phyloP scores from a whole-genome alignment of 2,888 invertebrate species.

The Oscheius sp. region DNA sequence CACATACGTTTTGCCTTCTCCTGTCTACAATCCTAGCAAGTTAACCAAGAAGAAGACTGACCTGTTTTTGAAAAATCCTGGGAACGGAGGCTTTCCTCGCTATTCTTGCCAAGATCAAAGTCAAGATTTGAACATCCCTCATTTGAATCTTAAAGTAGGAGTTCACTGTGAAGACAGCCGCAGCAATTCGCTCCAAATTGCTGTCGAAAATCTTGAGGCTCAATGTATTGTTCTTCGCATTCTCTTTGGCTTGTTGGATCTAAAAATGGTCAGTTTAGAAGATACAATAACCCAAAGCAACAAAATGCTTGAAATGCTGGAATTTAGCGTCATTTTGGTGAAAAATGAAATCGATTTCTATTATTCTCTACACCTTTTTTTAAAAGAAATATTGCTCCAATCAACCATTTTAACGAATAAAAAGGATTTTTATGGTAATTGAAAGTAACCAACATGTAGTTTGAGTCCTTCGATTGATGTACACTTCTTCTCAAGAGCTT shows the following conservation, averaged over 20 bases:
- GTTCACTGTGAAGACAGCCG: not conserved
- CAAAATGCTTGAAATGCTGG: not conserved
- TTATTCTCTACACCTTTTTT: not conserved
- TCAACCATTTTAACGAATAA: too few relatives aligned
- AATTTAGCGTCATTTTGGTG: not conserved
- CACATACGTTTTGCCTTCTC: not conserved
- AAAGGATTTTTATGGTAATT: too few relatives aligned
- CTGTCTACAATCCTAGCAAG: not conserved
- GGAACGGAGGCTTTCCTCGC: not conserved
- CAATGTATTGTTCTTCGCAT: not conserved
- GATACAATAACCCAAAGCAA: not conserved
- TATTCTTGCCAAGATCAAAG: not conserved
- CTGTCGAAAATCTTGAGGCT: too few relatives aligned
- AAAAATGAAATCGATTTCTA: not conserved
- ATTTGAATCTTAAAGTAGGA: not conserved
- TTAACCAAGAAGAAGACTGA: not conserved
- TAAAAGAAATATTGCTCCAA: too few relatives aligned
- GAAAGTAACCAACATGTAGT: too few relatives aligned
- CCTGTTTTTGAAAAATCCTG: not conserved
- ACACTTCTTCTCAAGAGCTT: too few relatives aligned
- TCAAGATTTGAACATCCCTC: not conserved
- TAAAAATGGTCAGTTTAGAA: not conserved
- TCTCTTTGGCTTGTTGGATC: too few relatives aligned
- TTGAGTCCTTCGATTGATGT: too few relatives aligned
- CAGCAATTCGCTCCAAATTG: too few relatives aligned